phyloP scores from a whole-genome alignment of 92 coral and sea anemone genomes.

The Parazoanthus swiftii region DNA sequence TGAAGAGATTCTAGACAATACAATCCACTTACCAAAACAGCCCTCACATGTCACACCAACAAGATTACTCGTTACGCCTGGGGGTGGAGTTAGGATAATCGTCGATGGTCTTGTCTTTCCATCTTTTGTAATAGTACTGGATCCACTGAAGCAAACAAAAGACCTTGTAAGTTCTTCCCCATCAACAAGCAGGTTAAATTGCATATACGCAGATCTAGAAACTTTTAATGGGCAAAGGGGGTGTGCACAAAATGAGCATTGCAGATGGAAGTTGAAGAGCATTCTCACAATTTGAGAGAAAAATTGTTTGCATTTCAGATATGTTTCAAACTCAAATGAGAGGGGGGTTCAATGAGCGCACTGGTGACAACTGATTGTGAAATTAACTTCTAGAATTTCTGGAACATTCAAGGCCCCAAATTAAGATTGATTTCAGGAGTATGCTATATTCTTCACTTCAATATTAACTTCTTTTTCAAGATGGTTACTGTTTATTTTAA shows the following conservation, averaged over 20 bases:
- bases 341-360: too few species aligned
- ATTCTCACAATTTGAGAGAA: too few species aligned
- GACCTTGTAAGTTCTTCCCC: background rate
- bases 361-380: too few species aligned
- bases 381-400: too few species aligned
- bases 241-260: too few species aligned
- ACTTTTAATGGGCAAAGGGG: background rate
- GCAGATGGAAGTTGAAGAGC: too few species aligned
- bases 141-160: conserved; percentile 44
- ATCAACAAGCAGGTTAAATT: background rate
- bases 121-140: conserved; percentile 77
- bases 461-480: too few species aligned
- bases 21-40: conserved; percentile 77
- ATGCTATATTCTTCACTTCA: too few species aligned
- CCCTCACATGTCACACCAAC: conserved; percentile 96
- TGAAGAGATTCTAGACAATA: background rate
- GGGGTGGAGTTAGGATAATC: conserved; percentile 93
- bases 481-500: too few species aligned
- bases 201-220: background rate
- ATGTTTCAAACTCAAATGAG: background rate
- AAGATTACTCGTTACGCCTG: conserved; percentile 90
- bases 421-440: too few species aligned
- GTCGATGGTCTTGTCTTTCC: conserved; percentile 96
- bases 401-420: too few species aligned
- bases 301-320: too few species aligned